phyloP scores from a whole-genome alignment of 2,113 vertebrate species.

The Indicator maculatus region DNA sequence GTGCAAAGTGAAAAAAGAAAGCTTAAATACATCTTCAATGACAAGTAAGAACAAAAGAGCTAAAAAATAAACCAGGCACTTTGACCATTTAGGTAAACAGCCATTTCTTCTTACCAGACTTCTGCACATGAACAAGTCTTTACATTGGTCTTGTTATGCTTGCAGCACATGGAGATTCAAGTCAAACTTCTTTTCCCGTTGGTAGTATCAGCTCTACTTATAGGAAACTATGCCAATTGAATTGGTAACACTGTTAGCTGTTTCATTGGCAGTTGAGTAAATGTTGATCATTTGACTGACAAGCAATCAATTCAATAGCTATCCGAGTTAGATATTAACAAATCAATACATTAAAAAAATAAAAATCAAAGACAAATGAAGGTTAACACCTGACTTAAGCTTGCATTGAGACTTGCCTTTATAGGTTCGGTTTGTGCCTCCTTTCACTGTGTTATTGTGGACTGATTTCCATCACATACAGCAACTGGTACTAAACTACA shows the following conservation, averaged over 20 bases:
- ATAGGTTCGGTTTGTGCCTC: conserved; percentile 42
- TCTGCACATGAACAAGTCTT: conserved; percentile 50
- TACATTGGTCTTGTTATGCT: conserved; percentile 49
- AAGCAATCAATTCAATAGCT: conserved; percentile 4
- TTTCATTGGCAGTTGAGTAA: conserved; percentile 55
- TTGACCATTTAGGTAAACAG: conserved; percentile 63
- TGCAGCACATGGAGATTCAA: conserved; percentile 54
- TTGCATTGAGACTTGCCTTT: conserved; percentile 65
- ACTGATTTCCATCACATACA: conserved; percentile 40
- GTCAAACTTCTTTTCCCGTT: conserved; percentile 20
- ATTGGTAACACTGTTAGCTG: conserved; percentile 46
- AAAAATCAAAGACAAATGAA: conserved; percentile 47
- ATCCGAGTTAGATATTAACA: conserved; percentile 47
- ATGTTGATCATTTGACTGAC: conserved; percentile 32
- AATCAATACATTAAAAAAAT: conserved; percentile 43
- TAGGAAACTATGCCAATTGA: conserved; percentile 35
- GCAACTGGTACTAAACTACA: conserved; percentile 42
- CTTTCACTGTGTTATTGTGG: conserved; percentile 1
- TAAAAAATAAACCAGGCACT: conserved; percentile 69
- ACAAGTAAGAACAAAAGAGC: conserved; percentile 45
- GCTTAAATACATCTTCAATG: conserved; percentile 48
- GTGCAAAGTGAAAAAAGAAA: conserved; percentile 46
- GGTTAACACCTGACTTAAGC: conserved; percentile 65
- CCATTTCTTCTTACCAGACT: conserved; percentile 48
- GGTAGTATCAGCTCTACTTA: conserved; percentile 32